Evolutionary conservation across 2,797 vertebrate genomes (phyloP).

Genomic region (Aldrovandia affinis): DNA sequence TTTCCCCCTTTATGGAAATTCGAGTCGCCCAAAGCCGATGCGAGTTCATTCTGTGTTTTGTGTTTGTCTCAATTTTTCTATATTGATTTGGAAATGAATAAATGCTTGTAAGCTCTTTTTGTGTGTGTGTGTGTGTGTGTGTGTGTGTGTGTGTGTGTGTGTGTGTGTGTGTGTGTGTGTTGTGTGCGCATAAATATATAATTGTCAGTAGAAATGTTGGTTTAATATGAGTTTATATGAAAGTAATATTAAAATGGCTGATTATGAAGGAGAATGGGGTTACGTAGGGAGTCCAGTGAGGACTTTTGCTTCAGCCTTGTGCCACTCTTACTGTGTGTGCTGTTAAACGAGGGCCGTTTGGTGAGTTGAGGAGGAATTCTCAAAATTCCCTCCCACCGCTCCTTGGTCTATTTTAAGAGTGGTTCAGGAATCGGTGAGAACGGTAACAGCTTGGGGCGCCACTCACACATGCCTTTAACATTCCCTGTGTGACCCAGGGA

Average conservation of each 20-base stretch:
- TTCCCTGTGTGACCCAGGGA: slow-evolving; percentile 63
- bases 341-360: slow-evolving; percentile 36
- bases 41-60: slow-evolving; percentile 47
- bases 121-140: neutral
- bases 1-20: slow-evolving; percentile 47
- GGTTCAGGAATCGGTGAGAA: slow-evolving; percentile 59
- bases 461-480: slow-evolving; percentile 64
- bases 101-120: neutral
- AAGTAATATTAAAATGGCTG: slow-evolving; percentile 29
- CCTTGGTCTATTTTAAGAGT: slow-evolving; percentile 67
- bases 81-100: neutral
- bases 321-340: slow-evolving; percentile 58
- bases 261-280: slow-evolving; percentile 46
- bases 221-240: slow-evolving; percentile 13
- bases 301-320: slow-evolving; percentile 51
- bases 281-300: slow-evolving; percentile 50
- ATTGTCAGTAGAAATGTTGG: too few species aligned
- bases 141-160: neutral
- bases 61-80: slow-evolving; percentile 21
- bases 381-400: slow-evolving; percentile 54
- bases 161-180: neutral
- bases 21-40: slow-evolving; percentile 31
- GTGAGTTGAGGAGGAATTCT: slow-evolving; percentile 58
- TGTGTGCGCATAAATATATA: too few species aligned
- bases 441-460: slow-evolving; percentile 62